Evolutionary conservation across 2,113 vertebrate species (phyloP).

Genomic region (Sciurus niger): DNA sequence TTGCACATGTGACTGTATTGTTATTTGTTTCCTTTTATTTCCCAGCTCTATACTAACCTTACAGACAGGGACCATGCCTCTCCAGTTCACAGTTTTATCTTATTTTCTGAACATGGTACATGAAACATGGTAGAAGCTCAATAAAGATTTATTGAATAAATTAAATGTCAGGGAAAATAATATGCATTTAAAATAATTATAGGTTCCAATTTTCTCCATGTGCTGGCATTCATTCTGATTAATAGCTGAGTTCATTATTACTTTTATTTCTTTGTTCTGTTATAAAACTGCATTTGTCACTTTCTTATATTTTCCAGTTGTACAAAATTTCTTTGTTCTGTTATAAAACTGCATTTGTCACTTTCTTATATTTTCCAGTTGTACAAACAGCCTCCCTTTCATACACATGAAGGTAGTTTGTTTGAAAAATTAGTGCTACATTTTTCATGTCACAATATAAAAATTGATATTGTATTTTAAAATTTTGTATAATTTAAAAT

Average conservation of each 20-base stretch:
- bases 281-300: background rate
- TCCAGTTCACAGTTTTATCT: background rate
- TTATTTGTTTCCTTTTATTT: slow-evolving; percentile 41
- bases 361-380: background rate
- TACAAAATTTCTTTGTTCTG: background rate
- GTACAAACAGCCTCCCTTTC: background rate
- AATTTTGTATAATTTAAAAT: background rate
- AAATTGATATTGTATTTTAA: background rate
- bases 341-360: slow-evolving; percentile 1
- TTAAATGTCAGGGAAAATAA: background rate
- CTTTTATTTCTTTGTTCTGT: background rate
- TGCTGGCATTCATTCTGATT: background rate
- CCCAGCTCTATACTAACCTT: background rate
- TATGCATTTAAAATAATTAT: background rate
- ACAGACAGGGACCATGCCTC: background rate
- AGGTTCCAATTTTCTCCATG: background rate
- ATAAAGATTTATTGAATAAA: background rate
- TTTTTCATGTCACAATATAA: background rate
- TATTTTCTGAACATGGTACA: background rate
- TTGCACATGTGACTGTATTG: background rate
- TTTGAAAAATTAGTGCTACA: background rate
- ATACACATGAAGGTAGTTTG: background rate
- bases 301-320: background rate
- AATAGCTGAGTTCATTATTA: background rate
- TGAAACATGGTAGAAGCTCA: background rate